Evolutionary conservation across 2,113 vertebrate genomes (phyloP), one percentile per base, ranked within the genome.

Genomic region (Brienomyrus longianalis): DNA sequence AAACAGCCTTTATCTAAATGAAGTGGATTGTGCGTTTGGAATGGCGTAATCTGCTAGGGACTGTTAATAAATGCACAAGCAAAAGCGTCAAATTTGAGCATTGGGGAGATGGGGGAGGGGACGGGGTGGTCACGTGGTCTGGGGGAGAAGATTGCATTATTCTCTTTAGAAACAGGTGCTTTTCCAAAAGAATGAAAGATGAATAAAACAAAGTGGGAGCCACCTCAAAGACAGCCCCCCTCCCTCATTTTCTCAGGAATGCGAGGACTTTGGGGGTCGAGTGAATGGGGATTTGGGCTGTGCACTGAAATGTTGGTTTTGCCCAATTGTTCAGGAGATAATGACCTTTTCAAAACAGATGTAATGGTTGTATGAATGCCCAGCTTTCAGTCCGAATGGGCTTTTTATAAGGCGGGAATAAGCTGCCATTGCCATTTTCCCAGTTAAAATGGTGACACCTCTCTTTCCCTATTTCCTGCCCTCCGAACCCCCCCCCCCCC

Each of bases 281-380:
- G 86, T 87, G 62, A 45, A 59, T 45, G 59, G n/a, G 85, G 85
- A 90, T 88, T 88, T 56, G 35, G 47, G 86, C 66, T 35, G 35
- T 80, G 19, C 45, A 47, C 62, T 88, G 85, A 88, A 90, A 90
- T 90, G 89, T 88, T 90, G 89, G 89, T 90, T 90, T 90, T 90
- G 45, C 86, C 51, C 85, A 88, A 90, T 88, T 90, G 89, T 90
- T 90, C 66, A 13, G 56, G 62, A 87, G 85, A 87, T 90, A 90
- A 90, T 90, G 89, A 86, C 50, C 86, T 88, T 90, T 90, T 54
- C 89, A 87, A 88, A 90, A 88, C 89, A 80, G 89, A 88, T 80
- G 89, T 90, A 90, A 74, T 90, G 89, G 62, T 80, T 88, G 89
- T 88, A 23, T 87, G 86, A 90, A 87, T 90, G 89, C 48, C 86